Evolutionary conservation across 2,797 vertebrate genomes (phyloP).

Genomic region (Phoeniculus purpureus): DNA sequence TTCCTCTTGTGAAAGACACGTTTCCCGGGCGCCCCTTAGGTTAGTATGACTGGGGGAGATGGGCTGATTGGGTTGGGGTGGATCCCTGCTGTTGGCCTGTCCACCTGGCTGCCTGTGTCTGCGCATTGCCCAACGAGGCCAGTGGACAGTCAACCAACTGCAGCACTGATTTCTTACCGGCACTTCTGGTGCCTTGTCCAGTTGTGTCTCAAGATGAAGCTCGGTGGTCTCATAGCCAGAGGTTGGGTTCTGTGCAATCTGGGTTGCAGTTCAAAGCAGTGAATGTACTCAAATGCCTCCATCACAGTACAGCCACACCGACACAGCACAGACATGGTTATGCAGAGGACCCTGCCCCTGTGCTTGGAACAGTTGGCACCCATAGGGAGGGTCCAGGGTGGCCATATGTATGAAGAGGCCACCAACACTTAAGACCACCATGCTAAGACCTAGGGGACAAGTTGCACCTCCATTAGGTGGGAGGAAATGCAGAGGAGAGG

Average conservation of each 20-base stretch:
- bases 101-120: background rate
- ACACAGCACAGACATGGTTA: rapidly evolving
- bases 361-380: background rate
- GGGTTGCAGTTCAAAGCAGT: background rate
- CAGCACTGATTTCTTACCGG: background rate
- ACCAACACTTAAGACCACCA: background rate
- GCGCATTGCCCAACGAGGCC: background rate
- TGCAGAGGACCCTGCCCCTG: background rate
- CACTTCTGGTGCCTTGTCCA: background rate
- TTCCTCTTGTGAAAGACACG: background rate
- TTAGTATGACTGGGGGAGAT: background rate
- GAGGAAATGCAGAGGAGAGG: background rate
- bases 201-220: background rate
- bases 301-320: rapidly evolving
- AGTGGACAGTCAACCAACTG: background rate
- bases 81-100: rapidly evolving
- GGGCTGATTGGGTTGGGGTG: background rate
- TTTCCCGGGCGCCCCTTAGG: background rate
- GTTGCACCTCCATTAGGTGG: background rate
- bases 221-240: background rate
- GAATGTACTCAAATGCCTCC: background rate
- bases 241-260: background rate
- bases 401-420: background rate
- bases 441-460: background rate
- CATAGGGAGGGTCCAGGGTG: background rate